phyloP scores from a whole-genome alignment of 2,888 invertebrate genomes.

The Luperina testacea region DNA sequence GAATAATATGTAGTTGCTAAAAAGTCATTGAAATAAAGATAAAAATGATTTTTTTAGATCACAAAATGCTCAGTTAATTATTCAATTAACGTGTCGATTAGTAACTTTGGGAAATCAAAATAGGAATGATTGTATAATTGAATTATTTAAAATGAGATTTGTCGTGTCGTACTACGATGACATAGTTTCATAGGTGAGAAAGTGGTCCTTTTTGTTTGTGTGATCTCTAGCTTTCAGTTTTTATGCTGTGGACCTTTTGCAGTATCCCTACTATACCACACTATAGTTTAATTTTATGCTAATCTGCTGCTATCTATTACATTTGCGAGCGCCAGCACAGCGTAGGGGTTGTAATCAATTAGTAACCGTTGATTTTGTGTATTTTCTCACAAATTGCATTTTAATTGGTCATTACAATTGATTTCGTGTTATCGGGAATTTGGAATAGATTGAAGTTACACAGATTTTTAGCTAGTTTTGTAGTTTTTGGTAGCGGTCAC shows the following conservation, averaged over 20 bases:
- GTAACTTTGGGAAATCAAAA: no score
- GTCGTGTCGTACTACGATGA: no score
- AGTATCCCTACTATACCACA: not conserved
- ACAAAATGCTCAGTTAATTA: no score
- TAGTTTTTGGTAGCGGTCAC: not conserved
- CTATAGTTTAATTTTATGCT: conserved; percentile 62
- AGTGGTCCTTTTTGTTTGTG: no score
- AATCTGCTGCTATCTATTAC: conserved; percentile 59
- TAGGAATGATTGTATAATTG: no score
- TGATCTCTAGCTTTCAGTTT: not conserved
- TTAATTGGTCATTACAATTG: conserved; percentile 34
- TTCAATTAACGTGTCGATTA: no score
- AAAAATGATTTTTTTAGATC: no score
- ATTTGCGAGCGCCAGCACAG: conserved; percentile 58
- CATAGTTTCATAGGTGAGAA: no score
- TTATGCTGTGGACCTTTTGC: conserved; percentile 16
- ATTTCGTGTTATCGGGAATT: conserved; percentile 22
- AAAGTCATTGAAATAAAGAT: no score
- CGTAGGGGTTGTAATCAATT: conserved; percentile 51
- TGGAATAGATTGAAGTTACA: not conserved
- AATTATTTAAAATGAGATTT: no score
- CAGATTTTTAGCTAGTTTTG: not conserved
- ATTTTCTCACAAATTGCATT: conserved; percentile 42
- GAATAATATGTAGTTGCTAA: no score
- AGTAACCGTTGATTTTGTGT: conserved; percentile 44